These are phyloP conservation scores for Gobiocypris rarus DNA, from an alignment of 2,113 vertebrate species.

Conservation along the genomic window DNA sequence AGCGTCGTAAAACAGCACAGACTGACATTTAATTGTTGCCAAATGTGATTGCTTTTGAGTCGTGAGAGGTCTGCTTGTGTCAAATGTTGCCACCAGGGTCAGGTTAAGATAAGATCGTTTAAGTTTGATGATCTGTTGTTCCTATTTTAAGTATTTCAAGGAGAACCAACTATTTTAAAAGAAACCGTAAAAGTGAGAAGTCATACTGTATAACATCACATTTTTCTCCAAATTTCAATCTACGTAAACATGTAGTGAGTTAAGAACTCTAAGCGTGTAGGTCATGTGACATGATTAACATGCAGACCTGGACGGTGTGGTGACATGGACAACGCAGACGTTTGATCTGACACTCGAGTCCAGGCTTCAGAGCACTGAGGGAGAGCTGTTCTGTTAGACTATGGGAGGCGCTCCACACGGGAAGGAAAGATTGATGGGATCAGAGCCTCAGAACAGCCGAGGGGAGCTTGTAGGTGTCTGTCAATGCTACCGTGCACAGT, in stretches of 20 bases:
- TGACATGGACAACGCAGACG: conserved; percentile 22
- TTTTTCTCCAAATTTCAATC: background rate
- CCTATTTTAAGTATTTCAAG: conserved; percentile 29
- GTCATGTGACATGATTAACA: background rate
- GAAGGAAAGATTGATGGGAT: conserved; percentile 75
- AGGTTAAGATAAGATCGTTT: conserved; percentile 35
- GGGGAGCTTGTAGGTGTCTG: conserved; percentile 77
- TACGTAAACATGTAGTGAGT: background rate
- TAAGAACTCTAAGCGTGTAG: background rate
- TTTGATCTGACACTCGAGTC: conserved; percentile 40
- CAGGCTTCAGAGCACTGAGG: conserved; percentile 28
- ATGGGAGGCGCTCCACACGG: conserved; percentile 61
- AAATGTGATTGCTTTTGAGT: conserved; percentile 70
- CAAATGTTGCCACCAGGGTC: conserved; percentile 49
- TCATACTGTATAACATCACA: background rate
- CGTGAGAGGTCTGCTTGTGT: conserved; percentile 58
- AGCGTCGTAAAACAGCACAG: conserved; percentile 64
- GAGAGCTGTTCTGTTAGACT: conserved; percentile 65
- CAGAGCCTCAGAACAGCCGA: conserved; percentile 72
- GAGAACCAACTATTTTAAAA: background rate
- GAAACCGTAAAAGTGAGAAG: background rate
- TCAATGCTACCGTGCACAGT: conserved; percentile 73
- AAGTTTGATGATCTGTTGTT: conserved; percentile 37
- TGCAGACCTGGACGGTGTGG: background rate
- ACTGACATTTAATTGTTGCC: conserved; percentile 76